phyloP scores from a whole-genome alignment of 2,113 vertebrate species.

The Nannospalax galili region DNA sequence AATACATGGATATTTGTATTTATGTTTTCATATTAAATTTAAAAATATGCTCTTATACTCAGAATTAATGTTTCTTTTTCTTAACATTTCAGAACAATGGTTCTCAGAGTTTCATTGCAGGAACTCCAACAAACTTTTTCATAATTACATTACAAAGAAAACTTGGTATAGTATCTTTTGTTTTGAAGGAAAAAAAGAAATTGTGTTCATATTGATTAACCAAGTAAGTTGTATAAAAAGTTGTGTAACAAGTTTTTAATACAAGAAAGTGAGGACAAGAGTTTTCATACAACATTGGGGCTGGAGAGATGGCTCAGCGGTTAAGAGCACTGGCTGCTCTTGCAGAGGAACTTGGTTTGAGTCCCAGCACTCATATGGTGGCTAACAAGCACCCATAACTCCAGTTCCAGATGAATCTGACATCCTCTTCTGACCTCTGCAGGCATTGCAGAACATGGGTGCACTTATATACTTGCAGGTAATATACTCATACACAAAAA shows the following conservation, averaged over 20 bases:
- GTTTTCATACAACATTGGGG: too few relatives aligned
- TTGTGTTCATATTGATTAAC: not conserved
- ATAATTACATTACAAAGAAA: constrained; percentile 32
- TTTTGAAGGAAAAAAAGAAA: constrained; percentile 6
- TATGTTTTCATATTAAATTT: constrained; percentile 4
- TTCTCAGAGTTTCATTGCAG: constrained; percentile 24
- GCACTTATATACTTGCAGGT: too few relatives aligned
- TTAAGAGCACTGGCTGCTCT: too few relatives aligned
- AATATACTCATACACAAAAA: too few relatives aligned
- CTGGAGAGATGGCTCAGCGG: too few relatives aligned
- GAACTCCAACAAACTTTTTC: constrained; percentile 2
- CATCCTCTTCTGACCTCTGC: too few relatives aligned
- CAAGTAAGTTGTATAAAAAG: constrained; percentile 30
- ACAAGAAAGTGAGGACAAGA: not conserved
- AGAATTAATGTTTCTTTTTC: not conserved
- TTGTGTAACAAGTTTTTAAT: not conserved
- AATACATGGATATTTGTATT: not conserved
- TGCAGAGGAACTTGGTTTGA: too few relatives aligned
- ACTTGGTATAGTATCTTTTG: constrained; percentile 10
- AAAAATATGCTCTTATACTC: not conserved
- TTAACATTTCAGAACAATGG: constrained; percentile 37
- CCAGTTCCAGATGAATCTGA: too few relatives aligned
- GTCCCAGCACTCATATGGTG: too few relatives aligned
- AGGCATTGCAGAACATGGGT: too few relatives aligned
- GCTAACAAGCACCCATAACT: too few relatives aligned